Base-by-base conservation (phyloP, 2,888 invertebrate genomes). In the Troilus luridus region DNA sequence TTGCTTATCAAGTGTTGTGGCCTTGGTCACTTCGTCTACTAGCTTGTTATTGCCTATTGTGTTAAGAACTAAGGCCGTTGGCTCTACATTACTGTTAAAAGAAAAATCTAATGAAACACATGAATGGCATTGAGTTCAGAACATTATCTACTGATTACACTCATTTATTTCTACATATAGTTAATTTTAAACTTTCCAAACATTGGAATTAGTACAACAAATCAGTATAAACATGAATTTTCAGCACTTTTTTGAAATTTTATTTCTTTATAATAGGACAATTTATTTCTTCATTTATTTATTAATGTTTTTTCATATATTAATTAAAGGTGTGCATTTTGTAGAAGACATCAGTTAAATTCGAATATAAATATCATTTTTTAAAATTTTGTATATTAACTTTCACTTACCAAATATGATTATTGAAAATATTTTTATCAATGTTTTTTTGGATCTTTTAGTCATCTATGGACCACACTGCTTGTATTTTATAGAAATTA, bases 41-140 rank as follows among this genome's bases (percentile, higher is more conserved):
- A n/a, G 85, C 85, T 85, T 58, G 85, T 85, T 85, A 85, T 56
- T 58, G 56, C 56, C 85, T n/a, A 85, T 85, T 85, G 85, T 85
- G 85, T n/a, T 85, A 85, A n/a, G 56, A 58, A 58, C 85, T 85
- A 11, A 12, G 21, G 21, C 56, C n/a, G 85, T 85, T 85, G 85
- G 2, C 14, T n/a, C n/a, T 41, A n/a, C 9, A n/a, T 2, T 2
- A 24, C 24, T 77, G 41, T 41, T 27, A 17, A 41, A 41, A 17
- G 41, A 41, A 17, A 77, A 41, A 41, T 41, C 41, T 77, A 17
- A 17, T 77, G 41, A 41, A 41, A 17, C 27, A 14, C 17, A 72
- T 27, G 14, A 72, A 72, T 6, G 1, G 14, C 27, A 27, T 27
- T 27, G 17, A 24, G 17, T 14, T 7, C 12, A 27, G 0, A 14